Evolutionary conservation across 1,140 invertebrate genomes (phyloP), one percentile per base, ranked within the genome.

Genomic region (Drosophila setifemur): DNA sequence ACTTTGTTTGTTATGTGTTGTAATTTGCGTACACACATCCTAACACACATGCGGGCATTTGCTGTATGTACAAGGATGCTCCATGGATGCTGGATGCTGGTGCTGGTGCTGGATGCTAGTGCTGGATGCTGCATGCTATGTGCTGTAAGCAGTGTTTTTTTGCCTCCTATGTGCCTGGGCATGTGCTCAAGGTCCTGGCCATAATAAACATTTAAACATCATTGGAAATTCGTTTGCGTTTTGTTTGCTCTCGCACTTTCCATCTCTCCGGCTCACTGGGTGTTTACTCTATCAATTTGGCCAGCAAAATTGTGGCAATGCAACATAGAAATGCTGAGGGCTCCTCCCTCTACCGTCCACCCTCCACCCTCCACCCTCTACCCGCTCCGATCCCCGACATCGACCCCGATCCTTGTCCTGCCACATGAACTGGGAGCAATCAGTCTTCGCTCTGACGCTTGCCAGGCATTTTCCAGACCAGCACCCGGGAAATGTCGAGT

Each of bases 181-280:
- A 42, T 19, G 8, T 49, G 18, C 26, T 50, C 42, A 63, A 76
- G 68, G 58, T 48, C 47, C 54, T 67, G 40, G 50, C 74, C 45
- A 63, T 44, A 55, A 75, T 76, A 73, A 77, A 66, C 78, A 83
- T 83, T 70, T 83, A 77, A 78, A 83, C 58, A 83, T 83, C 69
- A 77, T 78, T 76, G 75, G 52, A 73, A 83, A 73, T 83, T 68
- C 50, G 61, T 82, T 73, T 73, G 25, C 44, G 68, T 76, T 61
- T 61, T 71, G 57, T 61, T 48, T 63, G 35, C 35, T 26, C 50
- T 14, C 26, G 19, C 42, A 39, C 8, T 48, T 12, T 12, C 25
- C 37, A 8, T 23, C 8, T 6, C 23, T 3, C 16, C 7, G 43
- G 16, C 25, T 16, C 23, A n/a, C 1, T 50, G 47, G 8, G 3